Base-by-base conservation (phyloP, 2,888 invertebrate species). In the Euzophera pinguis region DNA sequence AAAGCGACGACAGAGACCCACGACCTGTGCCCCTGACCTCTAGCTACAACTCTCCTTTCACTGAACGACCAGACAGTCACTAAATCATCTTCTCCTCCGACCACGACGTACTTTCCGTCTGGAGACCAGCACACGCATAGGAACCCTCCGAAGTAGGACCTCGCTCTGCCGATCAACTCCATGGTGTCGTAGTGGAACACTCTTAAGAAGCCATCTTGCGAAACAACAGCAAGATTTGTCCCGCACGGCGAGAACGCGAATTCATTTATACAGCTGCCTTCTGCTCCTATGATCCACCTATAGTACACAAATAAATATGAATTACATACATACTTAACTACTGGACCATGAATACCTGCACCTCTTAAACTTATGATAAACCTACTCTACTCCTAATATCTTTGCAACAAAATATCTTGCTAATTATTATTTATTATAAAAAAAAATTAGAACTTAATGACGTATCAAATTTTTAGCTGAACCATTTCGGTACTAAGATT, bases 1-100 rank as follows among this genome's bases (percentile, higher is more conserved):
- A 99, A 98, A 4, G 98, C 96, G 14, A 99, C 99, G 14, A 98
- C 97, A 50, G 97, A 97, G 13, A 99, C 98, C 99, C 99, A 99
- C 53, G 98, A 98, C 64, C 97, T 93, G 84, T 99, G 99, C 0
- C 99, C 99, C 76, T 98, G 98, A 0, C 99, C 99, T 39, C 99
- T 91, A n/a, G 99, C 99, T 6, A 99, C 97, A 5, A 99, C 98
- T 47, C 98, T 91, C 62, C 97, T 93, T 75, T 99, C 98, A 61
- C 93, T 92, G 77, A 98, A 94, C 49, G 97, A 98, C 96, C 98
- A 99, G 35, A 99, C 96, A 0, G 99, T 99, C 49, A 99, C 97
- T 55, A 99, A 91, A 88, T 99, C 99, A 88, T 99, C 99, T 85
- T 99, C 99, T 3, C 99, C 99, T 0, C 99, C 99, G 0, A 98